A percentile compares a stretch with the other conserved stretches of the same genome.
These are phyloP conservation scores for Tanypteryx hageni DNA, from an alignment of 2,888 invertebrate species.

Conservation along the genomic window DNA sequence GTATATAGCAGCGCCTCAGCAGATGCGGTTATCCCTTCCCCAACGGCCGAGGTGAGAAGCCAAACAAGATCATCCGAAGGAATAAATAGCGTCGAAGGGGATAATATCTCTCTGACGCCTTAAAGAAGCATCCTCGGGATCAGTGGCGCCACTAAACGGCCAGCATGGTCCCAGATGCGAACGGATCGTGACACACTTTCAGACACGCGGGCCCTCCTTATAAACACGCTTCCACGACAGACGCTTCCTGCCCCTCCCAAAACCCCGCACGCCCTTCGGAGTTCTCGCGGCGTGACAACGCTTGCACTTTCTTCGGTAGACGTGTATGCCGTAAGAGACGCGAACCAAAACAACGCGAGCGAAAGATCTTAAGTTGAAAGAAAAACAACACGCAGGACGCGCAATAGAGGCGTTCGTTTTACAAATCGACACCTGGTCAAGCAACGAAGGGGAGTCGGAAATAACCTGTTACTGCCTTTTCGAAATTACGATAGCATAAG, in stretches of 20 bases:
- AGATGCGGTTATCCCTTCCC: too few relatives aligned
- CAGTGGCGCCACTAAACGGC: not conserved
- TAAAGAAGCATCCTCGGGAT: not conserved
- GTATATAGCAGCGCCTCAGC: too few relatives aligned
- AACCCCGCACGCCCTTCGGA: not conserved
- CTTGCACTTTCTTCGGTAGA: slow-evolving; percentile 9
- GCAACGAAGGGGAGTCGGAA: too few relatives aligned
- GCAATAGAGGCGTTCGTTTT: too few relatives aligned
- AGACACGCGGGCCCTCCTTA: too few relatives aligned
- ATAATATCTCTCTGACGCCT: not conserved
- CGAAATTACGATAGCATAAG: too few relatives aligned
- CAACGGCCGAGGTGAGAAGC: not conserved
- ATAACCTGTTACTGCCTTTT: too few relatives aligned
- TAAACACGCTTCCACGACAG: not conserved
- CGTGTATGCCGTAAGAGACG: not conserved
- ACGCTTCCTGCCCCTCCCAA: not conserved
- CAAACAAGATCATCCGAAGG: not conserved
- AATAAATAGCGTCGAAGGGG: not conserved
- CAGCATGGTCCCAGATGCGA: not conserved
- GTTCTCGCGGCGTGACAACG: not conserved
- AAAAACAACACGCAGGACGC: not conserved
- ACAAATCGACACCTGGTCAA: too few relatives aligned
- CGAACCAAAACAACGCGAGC: not conserved
- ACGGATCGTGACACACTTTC: not conserved
- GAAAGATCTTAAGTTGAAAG: not conserved